Conservation (phyloP, 2,113 vertebrate genomes). For the Siniperca knerii region DNA sequence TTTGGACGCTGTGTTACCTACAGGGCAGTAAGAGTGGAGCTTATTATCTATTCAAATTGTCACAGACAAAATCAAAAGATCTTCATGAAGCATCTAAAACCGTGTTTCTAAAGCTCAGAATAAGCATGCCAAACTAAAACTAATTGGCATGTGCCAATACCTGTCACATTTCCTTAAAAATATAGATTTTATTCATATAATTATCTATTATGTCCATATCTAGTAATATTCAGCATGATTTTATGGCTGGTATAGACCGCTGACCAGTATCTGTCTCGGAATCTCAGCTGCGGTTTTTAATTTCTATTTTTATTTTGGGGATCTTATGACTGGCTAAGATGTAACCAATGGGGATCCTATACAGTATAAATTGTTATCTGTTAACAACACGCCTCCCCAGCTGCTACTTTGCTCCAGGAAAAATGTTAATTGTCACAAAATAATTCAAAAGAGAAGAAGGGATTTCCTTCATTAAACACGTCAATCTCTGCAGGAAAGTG, state of each 20-base stretch:
- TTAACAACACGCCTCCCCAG: background rate
- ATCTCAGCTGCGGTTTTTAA: background rate
- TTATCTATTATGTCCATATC: background rate
- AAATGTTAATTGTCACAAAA: conserved; percentile 40
- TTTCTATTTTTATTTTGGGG: background rate
- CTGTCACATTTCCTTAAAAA: too few species aligned
- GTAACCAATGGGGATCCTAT: background rate
- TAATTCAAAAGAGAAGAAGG: background rate
- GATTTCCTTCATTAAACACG: conserved; percentile 1
- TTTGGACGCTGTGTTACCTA: background rate
- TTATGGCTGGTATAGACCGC: background rate
- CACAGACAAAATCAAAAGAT: background rate
- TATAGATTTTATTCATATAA: background rate
- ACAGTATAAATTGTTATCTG: background rate
- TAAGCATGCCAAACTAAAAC: background rate
- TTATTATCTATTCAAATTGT: background rate
- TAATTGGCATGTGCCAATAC: background rate
- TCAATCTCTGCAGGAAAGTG: conserved; percentile 5
- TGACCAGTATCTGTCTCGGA: background rate
- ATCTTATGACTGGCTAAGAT: background rate
- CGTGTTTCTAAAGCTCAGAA: background rate
- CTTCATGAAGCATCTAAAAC: background rate
- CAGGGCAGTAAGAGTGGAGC: background rate
- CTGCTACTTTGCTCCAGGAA: background rate
- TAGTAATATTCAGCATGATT: background rate